phyloP scores from a whole-genome alignment of 92 coral and sea anemone species.

The Zoanthus sansibaricus region DNA sequence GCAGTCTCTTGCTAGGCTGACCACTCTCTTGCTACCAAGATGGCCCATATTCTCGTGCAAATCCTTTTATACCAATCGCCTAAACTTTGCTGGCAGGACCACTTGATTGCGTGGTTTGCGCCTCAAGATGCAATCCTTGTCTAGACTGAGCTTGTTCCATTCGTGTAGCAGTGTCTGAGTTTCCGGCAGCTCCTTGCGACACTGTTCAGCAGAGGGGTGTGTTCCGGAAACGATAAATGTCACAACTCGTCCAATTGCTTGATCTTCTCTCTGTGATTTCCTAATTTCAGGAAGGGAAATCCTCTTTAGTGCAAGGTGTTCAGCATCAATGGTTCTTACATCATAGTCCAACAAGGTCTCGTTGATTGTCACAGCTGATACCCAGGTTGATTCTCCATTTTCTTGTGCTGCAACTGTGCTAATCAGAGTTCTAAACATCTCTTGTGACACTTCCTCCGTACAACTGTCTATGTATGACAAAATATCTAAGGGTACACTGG shows the following conservation, averaged over 20 bases:
- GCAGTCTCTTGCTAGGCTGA: background rate
- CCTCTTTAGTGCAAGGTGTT: slow-evolving; percentile 4
- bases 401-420: slow-evolving; percentile 13
- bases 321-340: background rate
- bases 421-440: background rate
- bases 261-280: slow-evolving; percentile 14
- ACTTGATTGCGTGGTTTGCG: slow-evolving; percentile 29
- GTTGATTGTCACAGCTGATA: background rate
- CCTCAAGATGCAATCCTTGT: slow-evolving; percentile 64
- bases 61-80: slow-evolving; percentile 20
- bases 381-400: slow-evolving; percentile 4
- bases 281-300: slow-evolving; percentile 9
- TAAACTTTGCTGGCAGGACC: background rate
- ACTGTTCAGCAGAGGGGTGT: slow-evolving; percentile 5
- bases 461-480: slow-evolving; percentile 10
- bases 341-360: background rate
- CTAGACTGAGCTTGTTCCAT: slow-evolving; percentile 66
- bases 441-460: slow-evolving; percentile 23
- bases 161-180: slow-evolving; percentile 53
- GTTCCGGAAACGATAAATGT: slow-evolving; percentile 1
- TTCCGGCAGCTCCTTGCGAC: slow-evolving; percentile 38
- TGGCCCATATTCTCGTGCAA: background rate
- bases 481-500: slow-evolving; percentile 3
- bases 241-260: slow-evolving; percentile 15
- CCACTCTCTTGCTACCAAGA: background rate